Conservation (phyloP, 2,113 vertebrate genomes). For the Sylvietta virens region DNA sequence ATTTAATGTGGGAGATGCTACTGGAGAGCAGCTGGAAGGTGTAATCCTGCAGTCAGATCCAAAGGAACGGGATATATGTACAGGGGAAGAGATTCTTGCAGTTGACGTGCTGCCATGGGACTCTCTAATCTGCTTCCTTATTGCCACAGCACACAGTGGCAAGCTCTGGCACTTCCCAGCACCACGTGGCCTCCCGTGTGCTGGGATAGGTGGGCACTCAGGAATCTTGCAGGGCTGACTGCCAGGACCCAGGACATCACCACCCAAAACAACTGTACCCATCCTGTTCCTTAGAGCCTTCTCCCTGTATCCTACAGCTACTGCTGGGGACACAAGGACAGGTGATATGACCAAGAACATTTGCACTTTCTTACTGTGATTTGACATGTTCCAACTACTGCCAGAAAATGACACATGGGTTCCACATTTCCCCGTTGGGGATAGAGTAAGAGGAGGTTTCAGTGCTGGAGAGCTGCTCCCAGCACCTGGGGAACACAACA, state of each 20-base stretch:
- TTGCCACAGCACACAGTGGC: background rate
- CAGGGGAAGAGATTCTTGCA: background rate
- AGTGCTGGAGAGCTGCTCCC: background rate
- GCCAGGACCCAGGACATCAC: fast-evolving
- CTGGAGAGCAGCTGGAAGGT: background rate
- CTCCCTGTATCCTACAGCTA: background rate
- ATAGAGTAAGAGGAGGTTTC: background rate
- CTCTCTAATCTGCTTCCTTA: background rate
- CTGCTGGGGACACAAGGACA: background rate
- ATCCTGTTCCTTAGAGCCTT: background rate
- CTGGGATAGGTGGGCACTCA: background rate
- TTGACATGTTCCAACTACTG: background rate
- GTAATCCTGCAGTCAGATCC: background rate
- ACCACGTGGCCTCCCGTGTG: fast-evolving
- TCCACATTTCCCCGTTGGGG: background rate
- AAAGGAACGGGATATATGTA: fast-evolving
- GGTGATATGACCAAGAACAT: background rate
- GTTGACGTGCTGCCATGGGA: background rate
- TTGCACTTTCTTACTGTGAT: background rate
- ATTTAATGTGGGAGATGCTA: fast-evolving
- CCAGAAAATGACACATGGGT: background rate
- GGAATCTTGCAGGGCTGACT: background rate
- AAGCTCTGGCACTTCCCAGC: background rate
- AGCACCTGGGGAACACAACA: background rate
- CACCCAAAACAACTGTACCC: background rate